Percentiles rank a stretch among this genome's conserved stretches.
Evolutionary conservation across 2,888 invertebrate species (phyloP).

Genomic region (Vandiemenella viatica): DNA sequence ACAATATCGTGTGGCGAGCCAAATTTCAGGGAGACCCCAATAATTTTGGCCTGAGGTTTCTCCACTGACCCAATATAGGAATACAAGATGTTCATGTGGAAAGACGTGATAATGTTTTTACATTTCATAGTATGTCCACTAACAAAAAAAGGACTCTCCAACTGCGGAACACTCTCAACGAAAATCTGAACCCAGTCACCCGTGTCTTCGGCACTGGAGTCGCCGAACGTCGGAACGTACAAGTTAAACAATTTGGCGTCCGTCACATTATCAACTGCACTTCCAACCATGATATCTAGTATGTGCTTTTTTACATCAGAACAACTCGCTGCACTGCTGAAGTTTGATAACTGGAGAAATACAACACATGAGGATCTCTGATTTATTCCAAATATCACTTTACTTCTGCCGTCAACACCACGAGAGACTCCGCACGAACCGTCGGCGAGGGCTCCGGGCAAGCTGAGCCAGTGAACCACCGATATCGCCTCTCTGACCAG

Average conservation of each 20-base stretch:
- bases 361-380: constrained; percentile 23
- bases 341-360: constrained; percentile 21
- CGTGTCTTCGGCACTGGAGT: constrained; percentile 27
- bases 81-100: constrained; percentile 32
- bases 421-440: constrained; percentile 21
- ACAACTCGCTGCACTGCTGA: constrained; percentile 22
- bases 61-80: constrained; percentile 31
- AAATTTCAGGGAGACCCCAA: constrained; percentile 19
- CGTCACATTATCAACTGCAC: constrained; percentile 23
- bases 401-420: constrained; percentile 18
- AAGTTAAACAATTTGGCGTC: constrained; percentile 21
- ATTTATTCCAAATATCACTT: constrained; percentile 25
- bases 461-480: constrained; percentile 22
- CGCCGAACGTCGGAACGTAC: constrained; percentile 34
- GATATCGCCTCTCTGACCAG: constrained; percentile 18
- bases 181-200: constrained; percentile 34
- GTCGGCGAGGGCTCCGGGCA: constrained; percentile 22
- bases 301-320: constrained; percentile 24
- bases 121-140: constrained; percentile 24
- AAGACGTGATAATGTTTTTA: constrained; percentile 24
- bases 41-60: constrained; percentile 33
- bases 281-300: constrained; percentile 21
- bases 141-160: constrained; percentile 18
- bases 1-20: constrained; percentile 13
- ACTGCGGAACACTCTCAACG: constrained; percentile 21